Base-by-base conservation (phyloP, 1,140 invertebrate genomes). In the Dufourea novaeangliae region DNA sequence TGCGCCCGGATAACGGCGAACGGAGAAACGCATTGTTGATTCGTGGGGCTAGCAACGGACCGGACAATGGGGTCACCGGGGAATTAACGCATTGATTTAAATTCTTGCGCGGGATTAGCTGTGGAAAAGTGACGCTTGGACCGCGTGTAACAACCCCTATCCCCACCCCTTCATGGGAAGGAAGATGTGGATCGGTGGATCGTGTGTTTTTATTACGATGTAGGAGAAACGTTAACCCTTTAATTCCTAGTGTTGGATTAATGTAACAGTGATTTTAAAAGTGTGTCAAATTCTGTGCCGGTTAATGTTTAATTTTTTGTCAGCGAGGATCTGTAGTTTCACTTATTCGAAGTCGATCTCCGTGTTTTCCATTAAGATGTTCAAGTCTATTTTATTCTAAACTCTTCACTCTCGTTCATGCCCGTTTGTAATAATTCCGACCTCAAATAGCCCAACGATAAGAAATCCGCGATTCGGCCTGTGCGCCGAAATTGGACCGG, bases 1-100 rank as follows among this genome's bases (percentile, higher is more conserved):
- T 81, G 63, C 76, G 44, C 67, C 44, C 56, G 62, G 70, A 78
- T 78, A 78, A 79, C 78, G 80, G n/a, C 32, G 17, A 10, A 50
- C 54, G 69, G 61, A 59, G 3, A 34, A 41, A 50, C 61, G 82
- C 59, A 85, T 84, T 85, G 83, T 84, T 80, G 83, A 80, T 84
- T 73, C 73, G 69, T 57, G 68, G 82, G 83, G 82, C 69, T 69
- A 52, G 52, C 37, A 67, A 57, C 50, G 72, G 41, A 56, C 20
- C 17, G 54, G n/a, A 80, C 82, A 84, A 85, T 75, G 78, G 82
- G 82, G 78, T 80, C 83, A 84, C 72, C 29, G 69, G 78, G 69
- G 82, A 83, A 83, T 83, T 74, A 74, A 75, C 77, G 61, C 82
- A 79, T 79, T 50, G 80, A 83, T 83, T 69, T 50, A 59, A 82